phyloP scores from a whole-genome alignment of 2,113 vertebrate species.

The Onychostruthus taczanowskii region DNA sequence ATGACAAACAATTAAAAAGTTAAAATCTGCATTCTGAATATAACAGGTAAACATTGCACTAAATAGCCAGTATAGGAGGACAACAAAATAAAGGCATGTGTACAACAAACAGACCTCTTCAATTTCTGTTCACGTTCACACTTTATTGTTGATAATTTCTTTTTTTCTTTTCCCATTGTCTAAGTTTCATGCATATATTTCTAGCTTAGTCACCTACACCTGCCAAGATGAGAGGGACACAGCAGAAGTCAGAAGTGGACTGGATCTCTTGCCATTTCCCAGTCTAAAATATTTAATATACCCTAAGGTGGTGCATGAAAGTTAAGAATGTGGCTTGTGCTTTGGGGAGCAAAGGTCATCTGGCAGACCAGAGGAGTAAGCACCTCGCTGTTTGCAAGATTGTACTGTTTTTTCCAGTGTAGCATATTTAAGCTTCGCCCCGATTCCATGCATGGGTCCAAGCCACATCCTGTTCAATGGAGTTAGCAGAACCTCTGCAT shows the following conservation, averaged over 20 bases:
- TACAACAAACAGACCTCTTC: neutral
- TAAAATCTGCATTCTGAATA: neutral
- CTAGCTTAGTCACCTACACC: neutral
- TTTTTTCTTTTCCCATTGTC: neutral
- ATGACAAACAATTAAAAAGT: neutral
- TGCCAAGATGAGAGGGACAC: neutral
- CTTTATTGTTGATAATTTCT: neutral
- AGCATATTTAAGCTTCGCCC: neutral
- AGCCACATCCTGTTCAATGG: constrained; percentile 29
- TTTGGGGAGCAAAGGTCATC: neutral
- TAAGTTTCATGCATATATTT: neutral
- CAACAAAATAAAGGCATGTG: neutral
- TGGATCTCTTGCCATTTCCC: neutral
- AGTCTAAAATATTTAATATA: neutral
- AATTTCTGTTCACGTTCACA: neutral
- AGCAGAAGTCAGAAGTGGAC: neutral
- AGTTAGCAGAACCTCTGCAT: constrained; percentile 15
- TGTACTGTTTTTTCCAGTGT: neutral
- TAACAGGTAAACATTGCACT: neutral
- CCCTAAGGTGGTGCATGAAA: neutral
- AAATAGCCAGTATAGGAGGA: neutral
- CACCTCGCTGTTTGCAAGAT: neutral
- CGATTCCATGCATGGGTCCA: neutral
- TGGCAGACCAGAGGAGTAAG: neutral
- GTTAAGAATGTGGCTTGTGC: neutral